These are phyloP conservation scores for Pseudopleuronectes americanus DNA, from an alignment of 2,797 vertebrate genomes.

Conservation along the genomic window DNA sequence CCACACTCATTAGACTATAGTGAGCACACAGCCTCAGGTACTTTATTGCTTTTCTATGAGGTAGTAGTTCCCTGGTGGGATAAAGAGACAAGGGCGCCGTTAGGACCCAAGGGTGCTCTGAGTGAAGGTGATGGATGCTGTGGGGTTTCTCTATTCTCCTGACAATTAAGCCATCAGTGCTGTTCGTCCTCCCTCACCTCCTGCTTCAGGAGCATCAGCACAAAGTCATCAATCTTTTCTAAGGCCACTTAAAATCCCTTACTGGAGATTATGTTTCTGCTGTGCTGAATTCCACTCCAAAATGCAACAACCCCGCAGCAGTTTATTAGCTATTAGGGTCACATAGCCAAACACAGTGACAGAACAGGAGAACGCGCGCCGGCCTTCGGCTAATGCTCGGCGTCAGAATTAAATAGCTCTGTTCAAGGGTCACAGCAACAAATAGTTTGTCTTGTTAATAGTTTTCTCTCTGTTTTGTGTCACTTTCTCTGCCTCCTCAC, in stretches of 20 bases:
- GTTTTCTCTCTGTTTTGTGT: constrained; percentile 39
- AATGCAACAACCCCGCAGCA: constrained; percentile 31
- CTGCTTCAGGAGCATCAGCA: constrained; percentile 51
- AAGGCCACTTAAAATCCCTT: constrained; percentile 56
- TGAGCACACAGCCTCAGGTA: constrained; percentile 11
- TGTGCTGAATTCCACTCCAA: constrained; percentile 35
- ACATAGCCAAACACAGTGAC: constrained; percentile 54
- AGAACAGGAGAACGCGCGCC: constrained; percentile 35
- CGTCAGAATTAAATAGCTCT: constrained; percentile 42
- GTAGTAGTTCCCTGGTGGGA: constrained; percentile 35
- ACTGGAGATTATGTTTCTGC: constrained; percentile 46
- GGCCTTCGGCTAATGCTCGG: constrained; percentile 35
- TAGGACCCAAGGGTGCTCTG: constrained; percentile 46
- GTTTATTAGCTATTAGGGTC: constrained; percentile 49
- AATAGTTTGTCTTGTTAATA: constrained; percentile 41
- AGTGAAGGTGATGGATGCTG: constrained; percentile 67
- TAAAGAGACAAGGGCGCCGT: constrained; percentile 23
- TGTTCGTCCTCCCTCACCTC: constrained; percentile 28
- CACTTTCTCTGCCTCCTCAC: not conserved
- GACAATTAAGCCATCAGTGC: constrained; percentile 63
- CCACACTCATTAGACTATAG: constrained; percentile 27
- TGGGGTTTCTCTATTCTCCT: constrained; percentile 54
- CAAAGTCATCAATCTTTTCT: constrained; percentile 65
- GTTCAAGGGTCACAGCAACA: constrained; percentile 52
- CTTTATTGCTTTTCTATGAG: constrained; percentile 30